Evolutionary conservation across 2,888 invertebrate genomes (phyloP), one percentile per base, ranked within the genome.

Genomic region (Tenthredo scrophulariae): DNA sequence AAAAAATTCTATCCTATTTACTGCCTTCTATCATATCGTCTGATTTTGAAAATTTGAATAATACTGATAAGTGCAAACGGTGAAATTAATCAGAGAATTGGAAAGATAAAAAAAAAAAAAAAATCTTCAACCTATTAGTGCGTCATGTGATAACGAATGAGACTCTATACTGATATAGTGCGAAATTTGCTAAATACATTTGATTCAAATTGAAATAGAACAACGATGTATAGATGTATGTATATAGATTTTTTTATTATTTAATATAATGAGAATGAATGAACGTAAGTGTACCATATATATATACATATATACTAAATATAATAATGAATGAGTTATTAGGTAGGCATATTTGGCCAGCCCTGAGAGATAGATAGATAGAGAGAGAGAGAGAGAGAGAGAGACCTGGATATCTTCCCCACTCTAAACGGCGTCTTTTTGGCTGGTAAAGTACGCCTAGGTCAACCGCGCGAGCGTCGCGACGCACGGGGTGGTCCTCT

Each of bases 401-500:
- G 4, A n/a, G 54, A 54, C 1, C 54, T n/a, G n/a, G 54, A 29
- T 33, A 33, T 33, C 67, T 62, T 67, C 67, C 67, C 29, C 18
- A 67, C 67, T 67, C 67, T 6, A 15, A 67, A 67, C 67, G 67
- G 67, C 67, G 67, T 67, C 67, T 67, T 67, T 67, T 67, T 67
- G 67, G 67, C 67, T 67, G 67, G 18, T 33, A 67, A 67, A 70
- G 86, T 86, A 86, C 86, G 87, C 87, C 87, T 86, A 87, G 87
- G 87, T 87, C 87, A 87, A 85, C 87, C 85, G 84, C 85, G 77
- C 74, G 84, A 70, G 88, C 82, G 77, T 84, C 87, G 86, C 85
- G 86, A 86, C 86, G 85, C 86, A 70, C 83, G 62, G 82, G 85
- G 43, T 40, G 62, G 62, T 26, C 22, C 22, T n/a, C 54, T n/a